Evolutionary conservation across 2,797 vertebrate species (phyloP).

Genomic region (Echiichthys vipera): DNA sequence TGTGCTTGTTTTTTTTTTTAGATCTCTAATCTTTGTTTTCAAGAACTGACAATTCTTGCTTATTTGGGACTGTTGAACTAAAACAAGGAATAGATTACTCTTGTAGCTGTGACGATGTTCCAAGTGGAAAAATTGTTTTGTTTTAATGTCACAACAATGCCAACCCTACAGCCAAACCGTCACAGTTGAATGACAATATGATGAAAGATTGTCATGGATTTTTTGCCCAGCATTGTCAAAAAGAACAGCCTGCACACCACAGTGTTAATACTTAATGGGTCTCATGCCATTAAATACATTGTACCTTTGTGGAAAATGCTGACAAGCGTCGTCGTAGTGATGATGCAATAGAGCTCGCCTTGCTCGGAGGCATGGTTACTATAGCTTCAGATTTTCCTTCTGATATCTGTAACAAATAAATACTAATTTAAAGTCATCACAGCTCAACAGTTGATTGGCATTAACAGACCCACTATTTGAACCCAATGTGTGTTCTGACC

Average conservation of each 20-base stretch:
- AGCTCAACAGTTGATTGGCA: neutral
- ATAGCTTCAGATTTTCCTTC: constrained; percentile 82
- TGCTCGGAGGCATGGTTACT: constrained; percentile 62
- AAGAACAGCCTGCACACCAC: too few relatives aligned
- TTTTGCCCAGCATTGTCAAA: too few relatives aligned
- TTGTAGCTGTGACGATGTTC: too few relatives aligned
- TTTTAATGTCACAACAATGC: neutral
- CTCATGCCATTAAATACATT: neutral
- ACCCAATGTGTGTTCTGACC: constrained; percentile 60
- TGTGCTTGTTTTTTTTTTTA: too few relatives aligned
- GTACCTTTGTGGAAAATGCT: constrained; percentile 81
- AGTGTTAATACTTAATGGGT: too few relatives aligned
- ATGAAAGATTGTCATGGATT: too few relatives aligned
- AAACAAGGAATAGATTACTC: neutral
- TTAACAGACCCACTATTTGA: neutral
- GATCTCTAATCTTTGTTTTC: too few relatives aligned
- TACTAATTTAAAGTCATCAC: neutral
- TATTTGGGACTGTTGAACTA: neutral
- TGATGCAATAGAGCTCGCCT: constrained; percentile 73
- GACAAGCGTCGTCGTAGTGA: constrained; percentile 82
- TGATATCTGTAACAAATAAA: constrained; percentile 69
- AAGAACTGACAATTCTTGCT: neutral
- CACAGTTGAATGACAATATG: too few relatives aligned
- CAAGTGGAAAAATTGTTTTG: neutral
- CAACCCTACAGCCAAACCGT: too few relatives aligned